A percentile compares a stretch with the other conserved stretches of the same genome.
These are phyloP conservation scores for Apamea monoglypha DNA, from an alignment of 2,888 invertebrate species.

Conservation along the genomic window DNA sequence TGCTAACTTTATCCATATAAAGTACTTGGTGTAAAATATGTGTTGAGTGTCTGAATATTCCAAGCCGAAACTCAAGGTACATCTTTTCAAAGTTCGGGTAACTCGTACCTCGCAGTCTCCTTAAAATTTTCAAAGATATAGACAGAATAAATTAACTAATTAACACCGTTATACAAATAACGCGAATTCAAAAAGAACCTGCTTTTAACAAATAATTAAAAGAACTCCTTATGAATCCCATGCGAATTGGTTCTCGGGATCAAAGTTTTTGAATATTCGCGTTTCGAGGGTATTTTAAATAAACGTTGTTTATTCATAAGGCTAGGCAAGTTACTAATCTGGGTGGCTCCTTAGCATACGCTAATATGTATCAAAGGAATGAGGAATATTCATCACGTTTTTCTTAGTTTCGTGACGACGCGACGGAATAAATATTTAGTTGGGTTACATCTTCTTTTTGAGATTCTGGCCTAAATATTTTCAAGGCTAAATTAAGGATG, in stretches of 20 bases:
- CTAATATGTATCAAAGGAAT: conserved; percentile 42
- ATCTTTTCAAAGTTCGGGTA: neutral
- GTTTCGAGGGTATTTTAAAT: conserved; percentile 43
- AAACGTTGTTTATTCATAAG: conserved; percentile 49
- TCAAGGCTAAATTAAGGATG: neutral
- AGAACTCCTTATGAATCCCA: conserved; percentile 48
- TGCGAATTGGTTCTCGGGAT: conserved; percentile 35
- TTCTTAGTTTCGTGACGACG: conserved; percentile 8
- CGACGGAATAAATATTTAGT: neutral
- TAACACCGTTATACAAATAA: conserved; percentile 9
- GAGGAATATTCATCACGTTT: conserved; percentile 47
- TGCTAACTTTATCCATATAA: neutral
- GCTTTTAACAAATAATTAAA: conserved; percentile 42
- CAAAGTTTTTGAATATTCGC: conserved; percentile 52
- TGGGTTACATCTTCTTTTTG: neutral
- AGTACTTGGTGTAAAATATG: neutral
- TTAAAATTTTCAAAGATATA: neutral
- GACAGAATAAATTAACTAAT: conserved; percentile 9
- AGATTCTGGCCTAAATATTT: neutral
- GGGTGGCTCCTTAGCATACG: conserved; percentile 52
- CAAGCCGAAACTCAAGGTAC: conserved; percentile 1
- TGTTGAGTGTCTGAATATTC: neutral
- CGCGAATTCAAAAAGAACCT: neutral
- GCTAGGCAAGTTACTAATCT: conserved; percentile 23
- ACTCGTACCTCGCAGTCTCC: neutral